A percentile compares a stretch with the other conserved stretches of the same genome.
phyloP scores from a whole-genome alignment of 1,140 invertebrate species.

The Eueides isabella region DNA sequence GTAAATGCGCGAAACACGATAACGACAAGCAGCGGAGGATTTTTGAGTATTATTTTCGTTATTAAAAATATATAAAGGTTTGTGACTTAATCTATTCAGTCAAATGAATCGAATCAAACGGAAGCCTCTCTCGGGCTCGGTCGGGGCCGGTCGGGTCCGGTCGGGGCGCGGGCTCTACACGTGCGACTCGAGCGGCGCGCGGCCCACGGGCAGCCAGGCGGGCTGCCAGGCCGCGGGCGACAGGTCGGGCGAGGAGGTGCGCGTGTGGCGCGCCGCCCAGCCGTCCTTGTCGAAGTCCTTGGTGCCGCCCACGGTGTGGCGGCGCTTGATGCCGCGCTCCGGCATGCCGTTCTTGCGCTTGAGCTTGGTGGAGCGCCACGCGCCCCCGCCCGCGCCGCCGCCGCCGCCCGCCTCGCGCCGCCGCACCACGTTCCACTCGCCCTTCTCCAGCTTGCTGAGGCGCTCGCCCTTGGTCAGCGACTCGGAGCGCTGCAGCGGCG shows the following conservation, averaged over 20 bases:
- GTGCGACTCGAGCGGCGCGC: constrained; percentile 77
- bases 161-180: constrained; percentile 42
- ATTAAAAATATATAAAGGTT: constrained; percentile 55
- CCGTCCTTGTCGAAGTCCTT: constrained; percentile 87
- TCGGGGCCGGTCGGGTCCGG: constrained; percentile 33
- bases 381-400: constrained; percentile 42
- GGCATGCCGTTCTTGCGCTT: constrained; percentile 90
- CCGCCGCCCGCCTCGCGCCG: constrained; percentile 82
- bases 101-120: constrained; percentile 79
- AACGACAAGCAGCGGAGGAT: constrained; percentile 48
- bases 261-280: constrained; percentile 77
- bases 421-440: constrained; percentile 90
- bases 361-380: constrained; percentile 83
- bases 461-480: constrained; percentile 89
- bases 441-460: constrained; percentile 91
- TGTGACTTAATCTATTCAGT: constrained; percentile 81
- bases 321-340: constrained; percentile 90
- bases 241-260: constrained; percentile 78
- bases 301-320: constrained; percentile 96
- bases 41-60: constrained; percentile 68
- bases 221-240: constrained; percentile 54
- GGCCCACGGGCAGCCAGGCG: constrained; percentile 54
- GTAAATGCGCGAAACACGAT: constrained; percentile 38
- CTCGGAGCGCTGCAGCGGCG: constrained; percentile 83
- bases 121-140: constrained; percentile 72